phyloP scores from a whole-genome alignment of 2,888 invertebrate species.

The Lasioglossum lativentre region DNA sequence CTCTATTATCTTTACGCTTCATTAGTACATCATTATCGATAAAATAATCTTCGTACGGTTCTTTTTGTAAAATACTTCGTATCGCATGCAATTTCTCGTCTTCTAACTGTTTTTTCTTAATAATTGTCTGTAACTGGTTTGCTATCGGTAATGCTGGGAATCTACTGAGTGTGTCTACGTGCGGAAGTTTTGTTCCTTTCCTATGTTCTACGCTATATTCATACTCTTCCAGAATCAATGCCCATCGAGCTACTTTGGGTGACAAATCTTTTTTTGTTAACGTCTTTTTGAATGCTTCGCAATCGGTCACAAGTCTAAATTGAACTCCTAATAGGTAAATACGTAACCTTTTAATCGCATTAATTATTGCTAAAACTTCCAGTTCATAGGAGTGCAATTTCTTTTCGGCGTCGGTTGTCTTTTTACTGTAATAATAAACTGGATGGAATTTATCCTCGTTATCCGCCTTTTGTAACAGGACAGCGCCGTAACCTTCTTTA shows the following conservation, averaged over 20 bases:
- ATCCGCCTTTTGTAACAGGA: not conserved
- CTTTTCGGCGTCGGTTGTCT: not conserved
- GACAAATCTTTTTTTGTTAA: not conserved
- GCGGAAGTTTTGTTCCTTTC: not conserved
- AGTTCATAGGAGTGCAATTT: not conserved
- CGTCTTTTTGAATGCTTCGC: not conserved
- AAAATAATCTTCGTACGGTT: too few species aligned
- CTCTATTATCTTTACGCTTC: not conserved
- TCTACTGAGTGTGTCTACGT: not conserved
- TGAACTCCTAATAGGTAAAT: not conserved
- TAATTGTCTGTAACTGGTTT: not conserved
- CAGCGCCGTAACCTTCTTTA: not conserved
- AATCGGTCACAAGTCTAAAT: not conserved
- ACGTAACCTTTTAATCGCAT: not conserved
- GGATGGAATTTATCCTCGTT: not conserved
- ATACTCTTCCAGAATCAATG: not conserved
- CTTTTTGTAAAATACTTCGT: not conserved
- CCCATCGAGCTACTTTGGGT: not conserved
- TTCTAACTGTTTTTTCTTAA: too few species aligned
- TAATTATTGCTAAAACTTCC: not conserved
- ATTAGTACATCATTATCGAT: too few species aligned
- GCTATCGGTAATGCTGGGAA: not conserved
- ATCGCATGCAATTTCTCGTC: too few species aligned
- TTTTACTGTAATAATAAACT: constrained; percentile 2
- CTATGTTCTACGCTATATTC: not conserved